A percentile compares a stretch with the other conserved stretches of the same genome.
Evolutionary conservation across 2,113 vertebrate genomes (phyloP).

Genomic region (Rhombomys opimus): DNA sequence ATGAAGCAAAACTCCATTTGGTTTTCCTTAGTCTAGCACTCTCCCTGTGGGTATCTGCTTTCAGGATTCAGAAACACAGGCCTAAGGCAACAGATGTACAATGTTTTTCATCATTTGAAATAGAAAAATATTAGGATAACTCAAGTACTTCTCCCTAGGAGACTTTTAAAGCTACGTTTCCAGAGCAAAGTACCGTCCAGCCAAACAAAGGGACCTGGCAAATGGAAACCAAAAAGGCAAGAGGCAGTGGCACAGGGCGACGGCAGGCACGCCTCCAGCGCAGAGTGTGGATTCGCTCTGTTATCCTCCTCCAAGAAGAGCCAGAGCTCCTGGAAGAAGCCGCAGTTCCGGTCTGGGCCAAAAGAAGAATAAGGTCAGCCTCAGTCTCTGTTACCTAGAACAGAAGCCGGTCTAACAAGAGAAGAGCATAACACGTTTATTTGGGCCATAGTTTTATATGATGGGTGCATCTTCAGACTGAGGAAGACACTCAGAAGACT

Average conservation of each 20-base stretch:
- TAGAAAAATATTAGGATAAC: not conserved
- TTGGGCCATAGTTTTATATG: not conserved
- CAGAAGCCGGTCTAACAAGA: not conserved
- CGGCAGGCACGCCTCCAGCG: not conserved
- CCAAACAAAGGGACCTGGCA: not conserved
- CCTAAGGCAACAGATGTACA: not conserved
- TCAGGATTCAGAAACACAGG: not conserved
- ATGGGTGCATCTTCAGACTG: not conserved
- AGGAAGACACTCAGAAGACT: not conserved
- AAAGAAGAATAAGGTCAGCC: not conserved
- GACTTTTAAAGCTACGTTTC: not conserved
- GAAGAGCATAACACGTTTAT: not conserved
- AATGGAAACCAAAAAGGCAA: not conserved
- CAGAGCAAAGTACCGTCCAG: not conserved
- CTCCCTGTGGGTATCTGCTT: not conserved
- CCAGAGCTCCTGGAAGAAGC: not conserved
- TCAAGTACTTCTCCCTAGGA: not conserved
- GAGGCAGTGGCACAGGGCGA: not conserved
- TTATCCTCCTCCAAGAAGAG: not conserved
- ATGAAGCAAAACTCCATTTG: constrained; percentile 1
- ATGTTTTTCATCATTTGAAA: constrained; percentile 1
- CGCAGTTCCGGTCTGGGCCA: not conserved
- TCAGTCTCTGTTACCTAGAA: not conserved
- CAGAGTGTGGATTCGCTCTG: not conserved
- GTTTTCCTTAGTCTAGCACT: constrained; percentile 35